A percentile compares a stretch with the other conserved stretches of the same genome.
phyloP scores from a whole-genome alignment of 1,140 invertebrate genomes.

The Atta colombica region DNA sequence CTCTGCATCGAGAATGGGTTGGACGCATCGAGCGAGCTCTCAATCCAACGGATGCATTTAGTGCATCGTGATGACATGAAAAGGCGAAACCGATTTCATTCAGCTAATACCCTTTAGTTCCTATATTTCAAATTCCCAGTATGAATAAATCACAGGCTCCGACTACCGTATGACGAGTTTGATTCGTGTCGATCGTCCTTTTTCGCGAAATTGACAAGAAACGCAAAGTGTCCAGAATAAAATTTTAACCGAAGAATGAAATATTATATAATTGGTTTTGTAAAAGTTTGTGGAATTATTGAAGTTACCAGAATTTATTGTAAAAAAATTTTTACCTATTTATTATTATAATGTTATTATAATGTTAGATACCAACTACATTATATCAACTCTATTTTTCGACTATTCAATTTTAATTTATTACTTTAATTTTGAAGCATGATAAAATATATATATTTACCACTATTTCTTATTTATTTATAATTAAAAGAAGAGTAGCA shows the following conservation, averaged over 20 bases:
- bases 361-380: too few species aligned
- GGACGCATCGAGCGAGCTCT: conserved; percentile 43
- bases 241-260: not conserved
- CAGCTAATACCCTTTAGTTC: conserved; percentile 28
- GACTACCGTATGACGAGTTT: conserved; percentile 28
- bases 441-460: too few species aligned
- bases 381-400: too few species aligned
- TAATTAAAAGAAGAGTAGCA: too few species aligned
- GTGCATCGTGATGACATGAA: conserved; percentile 46
- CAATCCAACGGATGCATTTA: conserved; percentile 53
- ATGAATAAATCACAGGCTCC: conserved; percentile 40
- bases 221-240: conserved; percentile 20
- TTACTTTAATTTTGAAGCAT: too few species aligned
- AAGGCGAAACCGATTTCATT: conserved; percentile 56
- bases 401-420: too few species aligned
- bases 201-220: conserved; percentile 16
- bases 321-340: too few species aligned
- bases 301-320: too few species aligned
- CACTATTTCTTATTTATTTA: too few species aligned
- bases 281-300: too few species aligned
- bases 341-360: too few species aligned
- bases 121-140: conserved; percentile 45
- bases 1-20: not conserved
- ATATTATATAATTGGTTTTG: not conserved
- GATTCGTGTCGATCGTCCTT: conserved; percentile 30